Base-by-base conservation (phyloP, 2,888 invertebrate genomes). In the Pachymerium ferrugineum region DNA sequence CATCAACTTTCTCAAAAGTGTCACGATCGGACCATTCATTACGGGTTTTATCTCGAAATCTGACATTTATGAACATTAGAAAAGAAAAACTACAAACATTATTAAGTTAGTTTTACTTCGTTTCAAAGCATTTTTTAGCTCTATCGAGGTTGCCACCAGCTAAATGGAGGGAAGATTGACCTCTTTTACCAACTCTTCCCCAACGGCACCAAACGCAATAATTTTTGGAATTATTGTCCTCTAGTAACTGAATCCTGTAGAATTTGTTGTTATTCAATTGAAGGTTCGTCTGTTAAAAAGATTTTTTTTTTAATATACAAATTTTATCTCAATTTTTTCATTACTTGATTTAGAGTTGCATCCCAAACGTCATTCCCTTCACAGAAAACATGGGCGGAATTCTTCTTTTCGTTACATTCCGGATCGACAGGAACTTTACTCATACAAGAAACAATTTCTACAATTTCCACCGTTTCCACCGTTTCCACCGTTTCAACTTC, bases 151-250 rank as follows among this genome's bases (percentile, higher is more conserved):
- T n/a, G n/a, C n/a, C n/a, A 3, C 83, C 83, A 77, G 80, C 84
- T 0, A 80, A 78, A 2, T 80, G 77, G 1, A 85, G 80, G 67
- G 79, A 82, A 76, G 78, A 82, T 79, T 86, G 86, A 0, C 86
- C 86, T 35, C 78, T 78, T 75, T 82, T 82, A 5, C 86, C 86
- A n/a, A 86, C 86, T n/a, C 86, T 80, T 1, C 86, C 86, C 86
- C 86, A 86, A 12, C 86, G 80, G 76, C 83, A 81, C 86, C 85
- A 86, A 14, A 85, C 83, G 74, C 80, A 78, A 79, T 81, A 85
- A 0, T 76, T 33, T 35, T 80, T 80, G 38, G 76, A 77, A 16
- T 74, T 77, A 76, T 83, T 80, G 29, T 83, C 82, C 76, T 85
- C 80, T 35, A 86, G 77, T 72, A 86, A 78, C 78, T 86, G 86